Evolutionary conservation across 2,797 vertebrate species (phyloP).

Genomic region (Enteromius unitaeniatus): DNA sequence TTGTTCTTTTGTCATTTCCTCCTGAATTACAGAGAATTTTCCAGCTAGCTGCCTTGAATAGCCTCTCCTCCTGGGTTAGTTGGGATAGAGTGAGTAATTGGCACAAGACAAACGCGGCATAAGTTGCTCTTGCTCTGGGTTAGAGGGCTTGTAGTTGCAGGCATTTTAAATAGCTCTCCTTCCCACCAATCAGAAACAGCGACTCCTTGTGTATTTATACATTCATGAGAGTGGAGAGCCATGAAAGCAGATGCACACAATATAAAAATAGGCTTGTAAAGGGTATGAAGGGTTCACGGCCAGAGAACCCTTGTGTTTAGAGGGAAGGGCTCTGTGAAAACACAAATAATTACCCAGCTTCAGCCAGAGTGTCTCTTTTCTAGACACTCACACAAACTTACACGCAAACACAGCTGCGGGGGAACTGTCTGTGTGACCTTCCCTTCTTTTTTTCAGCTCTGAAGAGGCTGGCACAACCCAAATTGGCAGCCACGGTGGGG

Average conservation of each 20-base stretch:
- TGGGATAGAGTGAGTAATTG: constrained; percentile 56
- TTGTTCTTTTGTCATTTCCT: constrained; percentile 42
- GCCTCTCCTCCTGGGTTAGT: constrained; percentile 23
- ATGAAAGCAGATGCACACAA: constrained; percentile 65
- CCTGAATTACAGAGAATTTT: constrained; percentile 35
- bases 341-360: constrained; percentile 79
- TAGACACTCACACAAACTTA: constrained; percentile 18
- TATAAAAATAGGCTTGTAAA: constrained; percentile 72
- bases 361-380: constrained; percentile 70
- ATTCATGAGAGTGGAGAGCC: constrained; percentile 69
- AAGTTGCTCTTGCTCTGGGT: constrained; percentile 50
- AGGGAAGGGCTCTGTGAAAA: constrained; percentile 66
- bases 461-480: constrained; percentile 39
- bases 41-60: neutral
- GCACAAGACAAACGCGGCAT: constrained; percentile 58
- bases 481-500: constrained; percentile 20
- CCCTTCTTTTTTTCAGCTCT: constrained; percentile 20
- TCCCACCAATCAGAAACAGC: constrained; percentile 57
- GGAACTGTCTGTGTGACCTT: constrained; percentile 16
- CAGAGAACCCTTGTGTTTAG: constrained; percentile 65
- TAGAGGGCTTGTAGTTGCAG: constrained; percentile 62
- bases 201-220: constrained; percentile 76
- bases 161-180: constrained; percentile 49
- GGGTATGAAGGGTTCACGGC: constrained; percentile 74
- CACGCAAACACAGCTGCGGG: constrained; percentile 40